Conservation (phyloP, 1,140 invertebrate species). For the Acromyrmex echinatior region DNA sequence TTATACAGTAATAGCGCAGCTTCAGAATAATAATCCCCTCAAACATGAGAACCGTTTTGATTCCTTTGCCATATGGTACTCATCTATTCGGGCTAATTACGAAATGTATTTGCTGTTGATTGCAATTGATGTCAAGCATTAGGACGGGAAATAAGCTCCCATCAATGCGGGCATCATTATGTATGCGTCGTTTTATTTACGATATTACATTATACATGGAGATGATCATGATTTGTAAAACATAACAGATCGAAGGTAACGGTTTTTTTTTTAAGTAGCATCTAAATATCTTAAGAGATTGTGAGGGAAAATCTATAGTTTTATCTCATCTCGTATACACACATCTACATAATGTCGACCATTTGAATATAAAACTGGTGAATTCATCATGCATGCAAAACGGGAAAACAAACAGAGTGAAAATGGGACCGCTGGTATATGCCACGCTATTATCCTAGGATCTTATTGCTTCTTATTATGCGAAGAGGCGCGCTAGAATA, state of each 20-base stretch:
- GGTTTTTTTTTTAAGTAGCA: neutral
- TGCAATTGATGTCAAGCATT: conserved; percentile 17
- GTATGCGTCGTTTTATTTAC: conserved; percentile 9
- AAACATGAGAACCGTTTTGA: conserved; percentile 67
- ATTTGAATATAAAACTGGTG: conserved; percentile 73
- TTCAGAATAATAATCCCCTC: conserved; percentile 73
- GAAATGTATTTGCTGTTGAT: conserved; percentile 54
- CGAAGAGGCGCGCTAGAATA: conserved; percentile 78
- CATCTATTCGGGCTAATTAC: conserved; percentile 68
- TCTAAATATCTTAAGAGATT: neutral
- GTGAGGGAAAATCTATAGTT: neutral
- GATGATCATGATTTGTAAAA: neutral
- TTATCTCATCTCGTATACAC: neutral
- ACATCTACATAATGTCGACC: conserved; percentile 21
- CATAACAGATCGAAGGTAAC: neutral
- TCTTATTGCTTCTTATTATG: conserved; percentile 83
- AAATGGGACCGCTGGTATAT: conserved; percentile 62
- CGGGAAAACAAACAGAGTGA: conserved; percentile 74
- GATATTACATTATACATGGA: neutral
- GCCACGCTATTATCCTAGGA: conserved; percentile 73
- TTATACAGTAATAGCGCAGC: conserved; percentile 68
- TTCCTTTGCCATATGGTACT: conserved; percentile 50
- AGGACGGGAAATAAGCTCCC: neutral
- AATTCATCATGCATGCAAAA: conserved; percentile 77
- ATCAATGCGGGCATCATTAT: neutral